Percentiles rank a stretch among this genome's conserved stretches.
Evolutionary conservation across 35 echinoderm and acorn worm species (phyloP).

Genomic region (Lytechinus pictus): DNA sequence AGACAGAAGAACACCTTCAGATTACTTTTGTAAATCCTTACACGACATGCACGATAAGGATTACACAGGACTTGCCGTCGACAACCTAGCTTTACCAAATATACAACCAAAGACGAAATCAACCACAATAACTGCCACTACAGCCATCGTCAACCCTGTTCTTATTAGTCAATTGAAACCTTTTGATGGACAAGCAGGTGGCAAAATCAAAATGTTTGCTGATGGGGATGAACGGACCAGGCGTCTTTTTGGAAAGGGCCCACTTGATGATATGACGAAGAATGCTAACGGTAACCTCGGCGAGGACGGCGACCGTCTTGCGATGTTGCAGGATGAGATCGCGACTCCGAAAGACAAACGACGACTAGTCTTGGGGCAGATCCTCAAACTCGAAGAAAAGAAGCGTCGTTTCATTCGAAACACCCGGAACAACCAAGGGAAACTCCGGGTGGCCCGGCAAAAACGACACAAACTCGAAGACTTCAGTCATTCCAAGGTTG

Average conservation of each 20-base stretch:
- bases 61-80: neutral
- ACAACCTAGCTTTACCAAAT: neutral
- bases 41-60: neutral
- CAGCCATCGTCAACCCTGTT: neutral
- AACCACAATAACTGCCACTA: neutral
- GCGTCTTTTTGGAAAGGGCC: neutral
- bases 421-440: neutral
- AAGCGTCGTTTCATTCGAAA: slow-evolving; percentile 4
- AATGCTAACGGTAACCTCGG: neutral
- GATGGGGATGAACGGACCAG: neutral
- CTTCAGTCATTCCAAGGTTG: neutral
- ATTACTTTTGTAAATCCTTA: neutral
- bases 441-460: neutral
- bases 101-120: neutral
- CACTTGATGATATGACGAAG: neutral
- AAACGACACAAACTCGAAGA: neutral
- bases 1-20: neutral
- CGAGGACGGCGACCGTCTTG: neutral
- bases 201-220: too few relatives aligned
- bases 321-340: slow-evolving; percentile 5
- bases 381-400: neutral
- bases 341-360: neutral
- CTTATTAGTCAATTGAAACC: neutral
- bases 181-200: neutral
- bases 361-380: neutral